Percentiles rank a stretch among this genome's conserved stretches.
Conservation (phyloP, 2,888 invertebrate genomes). For the Amphiduros pacificus region DNA sequence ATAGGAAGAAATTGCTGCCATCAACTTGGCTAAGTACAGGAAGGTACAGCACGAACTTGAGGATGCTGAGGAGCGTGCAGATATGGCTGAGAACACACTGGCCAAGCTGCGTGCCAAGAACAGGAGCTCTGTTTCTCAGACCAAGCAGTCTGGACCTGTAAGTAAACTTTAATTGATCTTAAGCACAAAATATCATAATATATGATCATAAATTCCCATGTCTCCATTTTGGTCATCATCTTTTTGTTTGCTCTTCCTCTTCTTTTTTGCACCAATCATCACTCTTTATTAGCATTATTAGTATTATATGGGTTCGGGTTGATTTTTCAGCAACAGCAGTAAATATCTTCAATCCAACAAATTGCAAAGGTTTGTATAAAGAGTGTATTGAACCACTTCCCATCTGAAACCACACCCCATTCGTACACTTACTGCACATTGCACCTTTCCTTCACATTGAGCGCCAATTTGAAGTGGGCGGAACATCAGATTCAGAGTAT, state of each 20-base stretch:
- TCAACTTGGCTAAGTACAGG: conserved; percentile 56
- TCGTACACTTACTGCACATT: too few relatives aligned
- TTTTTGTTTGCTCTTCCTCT: neutral
- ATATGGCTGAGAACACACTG: conserved; percentile 61
- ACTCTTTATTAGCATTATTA: too few relatives aligned
- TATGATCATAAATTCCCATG: neutral
- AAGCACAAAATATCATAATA: neutral
- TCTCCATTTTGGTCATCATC: neutral
- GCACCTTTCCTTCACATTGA: too few relatives aligned
- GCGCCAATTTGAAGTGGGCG: too few relatives aligned
- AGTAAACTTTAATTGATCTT: neutral
- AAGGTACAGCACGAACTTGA: conserved; percentile 62
- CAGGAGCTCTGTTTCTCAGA: conserved; percentile 53
- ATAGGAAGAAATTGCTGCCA: conserved; percentile 62
- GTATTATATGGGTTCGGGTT: too few relatives aligned
- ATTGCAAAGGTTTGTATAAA: too few relatives aligned
- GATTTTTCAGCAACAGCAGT: too few relatives aligned
- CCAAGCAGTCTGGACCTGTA: conserved; percentile 2
- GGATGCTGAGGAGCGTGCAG: conserved; percentile 63
- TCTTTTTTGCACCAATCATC: neutral
- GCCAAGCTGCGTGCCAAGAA: conserved; percentile 60
- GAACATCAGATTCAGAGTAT: too few relatives aligned
- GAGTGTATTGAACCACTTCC: too few relatives aligned
- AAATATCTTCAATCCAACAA: too few relatives aligned
- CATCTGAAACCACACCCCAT: too few relatives aligned